A percentile compares a stretch with the other conserved stretches of the same genome.
These are phyloP conservation scores for Acanthosepion esculentum DNA, from an alignment of 2,888 invertebrate species.

Conservation along the genomic window DNA sequence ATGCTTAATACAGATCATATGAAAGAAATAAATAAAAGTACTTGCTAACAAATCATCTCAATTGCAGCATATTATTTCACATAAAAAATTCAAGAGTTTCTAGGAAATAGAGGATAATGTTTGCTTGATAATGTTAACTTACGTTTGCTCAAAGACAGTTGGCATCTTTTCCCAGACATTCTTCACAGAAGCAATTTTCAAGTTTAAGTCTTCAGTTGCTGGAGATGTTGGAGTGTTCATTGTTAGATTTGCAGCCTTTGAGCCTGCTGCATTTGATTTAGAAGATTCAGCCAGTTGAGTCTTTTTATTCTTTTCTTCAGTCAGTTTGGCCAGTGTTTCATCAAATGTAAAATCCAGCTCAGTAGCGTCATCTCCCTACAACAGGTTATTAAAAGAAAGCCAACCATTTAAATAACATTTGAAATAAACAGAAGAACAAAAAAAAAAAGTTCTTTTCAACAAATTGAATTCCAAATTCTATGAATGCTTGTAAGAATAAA, in stretches of 20 bases:
- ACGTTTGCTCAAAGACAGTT: conserved; percentile 65
- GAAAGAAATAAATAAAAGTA: too few relatives aligned
- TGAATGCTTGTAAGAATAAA: too few relatives aligned
- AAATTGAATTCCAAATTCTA: too few relatives aligned
- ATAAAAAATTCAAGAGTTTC: too few relatives aligned
- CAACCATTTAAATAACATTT: too few relatives aligned
- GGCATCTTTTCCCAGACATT: conserved; percentile 78
- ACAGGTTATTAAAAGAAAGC: too few relatives aligned
- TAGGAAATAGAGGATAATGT: too few relatives aligned
- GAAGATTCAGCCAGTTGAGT: conserved; percentile 24
- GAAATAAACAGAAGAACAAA: too few relatives aligned
- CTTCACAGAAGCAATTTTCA: conserved; percentile 95
- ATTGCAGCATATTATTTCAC: too few relatives aligned
- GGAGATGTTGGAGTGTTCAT: conserved; percentile 75
- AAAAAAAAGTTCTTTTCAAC: too few relatives aligned
- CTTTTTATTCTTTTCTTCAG: conserved; percentile 67
- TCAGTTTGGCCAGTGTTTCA: conserved; percentile 80
- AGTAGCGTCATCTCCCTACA: conserved; percentile 75
- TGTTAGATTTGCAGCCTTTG: background rate
- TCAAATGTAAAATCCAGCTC: conserved; percentile 93
- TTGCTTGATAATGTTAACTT: conserved; percentile 50
- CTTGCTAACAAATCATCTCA: too few relatives aligned
- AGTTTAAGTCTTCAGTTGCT: conserved; percentile 90
- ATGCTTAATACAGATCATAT: too few relatives aligned
- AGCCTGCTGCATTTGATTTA: background rate